These are phyloP conservation scores for Agapornis canus DNA, from an alignment of 2,797 vertebrate species.

Conservation along the genomic window DNA sequence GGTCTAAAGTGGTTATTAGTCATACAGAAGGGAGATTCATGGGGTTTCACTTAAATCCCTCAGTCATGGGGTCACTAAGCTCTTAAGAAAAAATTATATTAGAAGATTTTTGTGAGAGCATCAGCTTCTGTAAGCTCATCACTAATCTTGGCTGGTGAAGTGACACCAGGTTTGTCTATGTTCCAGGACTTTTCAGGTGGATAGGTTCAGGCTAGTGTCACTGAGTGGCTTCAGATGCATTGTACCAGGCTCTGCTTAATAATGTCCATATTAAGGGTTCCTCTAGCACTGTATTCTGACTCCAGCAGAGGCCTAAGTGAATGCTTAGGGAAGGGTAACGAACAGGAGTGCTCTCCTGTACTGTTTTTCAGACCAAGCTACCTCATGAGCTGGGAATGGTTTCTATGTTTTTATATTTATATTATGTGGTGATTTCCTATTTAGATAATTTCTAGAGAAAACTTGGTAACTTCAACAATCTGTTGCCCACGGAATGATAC, in stretches of 20 bases:
- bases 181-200: neutral
- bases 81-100: neutral
- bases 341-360: rapidly evolving
- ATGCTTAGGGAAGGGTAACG: neutral
- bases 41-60: neutral
- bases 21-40: neutral
- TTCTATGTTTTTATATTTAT: neutral
- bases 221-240: neutral
- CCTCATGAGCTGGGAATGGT: neutral
- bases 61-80: rapidly evolving
- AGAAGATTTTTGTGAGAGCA: neutral
- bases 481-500: neutral
- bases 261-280: neutral
- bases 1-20: neutral
- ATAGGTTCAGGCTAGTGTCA: neutral
- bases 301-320: neutral
- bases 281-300: neutral
- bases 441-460: neutral
- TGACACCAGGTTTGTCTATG: neutral
- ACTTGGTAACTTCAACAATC: neutral
- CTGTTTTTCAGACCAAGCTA: neutral
- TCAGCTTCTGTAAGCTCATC: neutral
- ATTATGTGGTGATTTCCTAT: neutral
- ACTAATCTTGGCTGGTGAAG: rapidly evolving
- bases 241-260: neutral